These are phyloP conservation scores for Stramonita haemastoma DNA, from an alignment of 2,888 invertebrate genomes.

Conservation along the genomic window DNA sequence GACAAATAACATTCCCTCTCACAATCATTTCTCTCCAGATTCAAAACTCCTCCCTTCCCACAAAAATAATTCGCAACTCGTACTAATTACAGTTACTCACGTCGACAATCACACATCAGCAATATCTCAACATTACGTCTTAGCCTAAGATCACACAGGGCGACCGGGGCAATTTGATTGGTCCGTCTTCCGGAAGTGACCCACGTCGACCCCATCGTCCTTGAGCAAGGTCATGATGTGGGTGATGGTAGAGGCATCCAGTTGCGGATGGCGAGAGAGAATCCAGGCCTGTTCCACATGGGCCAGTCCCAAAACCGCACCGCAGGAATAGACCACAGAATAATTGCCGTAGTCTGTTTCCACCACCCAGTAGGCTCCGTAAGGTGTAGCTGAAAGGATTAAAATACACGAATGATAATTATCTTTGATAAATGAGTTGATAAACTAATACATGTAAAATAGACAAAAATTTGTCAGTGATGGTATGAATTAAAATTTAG, in stretches of 20 bases:
- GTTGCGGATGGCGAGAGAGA: slow-evolving; percentile 54
- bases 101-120: too few relatives aligned
- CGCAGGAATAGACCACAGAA: slow-evolving; percentile 61
- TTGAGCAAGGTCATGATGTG: slow-evolving; percentile 49
- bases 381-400: slow-evolving; percentile 48
- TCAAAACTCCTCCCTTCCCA: too few relatives aligned
- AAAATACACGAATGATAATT: background rate
- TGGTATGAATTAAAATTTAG: too few relatives aligned
- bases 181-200: slow-evolving; percentile 52
- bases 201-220: slow-evolving; percentile 52
- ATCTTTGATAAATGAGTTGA: too few relatives aligned
- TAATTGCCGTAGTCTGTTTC: slow-evolving; percentile 63
- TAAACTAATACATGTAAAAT: too few relatives aligned
- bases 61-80: too few relatives aligned
- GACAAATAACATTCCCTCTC: too few relatives aligned
- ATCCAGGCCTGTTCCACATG: slow-evolving; percentile 65
- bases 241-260: slow-evolving; percentile 46
- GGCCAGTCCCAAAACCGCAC: slow-evolving; percentile 50
- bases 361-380: slow-evolving; percentile 56
- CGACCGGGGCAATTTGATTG: slow-evolving; percentile 52
- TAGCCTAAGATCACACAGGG: background rate
- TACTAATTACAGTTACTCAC: too few relatives aligned
- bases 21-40: too few relatives aligned
- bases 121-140: too few relatives aligned
- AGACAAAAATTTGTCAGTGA: too few relatives aligned